These are phyloP conservation scores for Fregata magnificens DNA, from an alignment of 2,113 vertebrate genomes.

Conservation along the genomic window DNA sequence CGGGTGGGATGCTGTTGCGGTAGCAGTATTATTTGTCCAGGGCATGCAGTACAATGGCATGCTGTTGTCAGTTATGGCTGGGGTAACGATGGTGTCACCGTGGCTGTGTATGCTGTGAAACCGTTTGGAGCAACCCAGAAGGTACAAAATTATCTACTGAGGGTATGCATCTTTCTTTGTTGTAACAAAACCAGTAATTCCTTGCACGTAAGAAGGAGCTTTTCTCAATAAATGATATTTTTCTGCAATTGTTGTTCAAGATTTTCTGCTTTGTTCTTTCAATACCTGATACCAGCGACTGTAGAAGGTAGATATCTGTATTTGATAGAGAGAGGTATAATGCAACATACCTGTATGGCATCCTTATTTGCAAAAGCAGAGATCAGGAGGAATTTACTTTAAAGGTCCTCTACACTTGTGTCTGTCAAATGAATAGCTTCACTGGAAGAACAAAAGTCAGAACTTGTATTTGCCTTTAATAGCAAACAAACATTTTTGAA, in stretches of 20 bases:
- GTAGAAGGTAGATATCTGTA: fast-evolving
- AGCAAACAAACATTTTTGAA: background rate
- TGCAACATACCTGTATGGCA: fast-evolving
- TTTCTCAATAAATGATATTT: background rate
- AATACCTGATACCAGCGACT: background rate
- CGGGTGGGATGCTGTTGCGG: background rate
- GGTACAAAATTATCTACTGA: no score
- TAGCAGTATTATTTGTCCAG: background rate
- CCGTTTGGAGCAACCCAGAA: no score
- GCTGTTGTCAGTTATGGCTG: background rate
- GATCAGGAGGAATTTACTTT: background rate
- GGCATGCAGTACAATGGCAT: fast-evolving
- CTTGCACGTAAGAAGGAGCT: background rate
- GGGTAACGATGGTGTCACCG: fast-evolving
- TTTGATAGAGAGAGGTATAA: background rate
- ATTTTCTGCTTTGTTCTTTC: background rate
- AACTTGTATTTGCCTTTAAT: background rate
- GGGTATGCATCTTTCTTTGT: fast-evolving
- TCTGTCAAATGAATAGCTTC: background rate
- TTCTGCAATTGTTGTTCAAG: background rate
- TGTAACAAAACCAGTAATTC: background rate
- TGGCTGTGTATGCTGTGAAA: background rate
- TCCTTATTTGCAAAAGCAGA: background rate
- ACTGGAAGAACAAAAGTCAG: background rate
- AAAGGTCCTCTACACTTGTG: background rate